Evolutionary conservation across 2,888 invertebrate genomes (phyloP).

Genomic region (Germaria angustata): DNA sequence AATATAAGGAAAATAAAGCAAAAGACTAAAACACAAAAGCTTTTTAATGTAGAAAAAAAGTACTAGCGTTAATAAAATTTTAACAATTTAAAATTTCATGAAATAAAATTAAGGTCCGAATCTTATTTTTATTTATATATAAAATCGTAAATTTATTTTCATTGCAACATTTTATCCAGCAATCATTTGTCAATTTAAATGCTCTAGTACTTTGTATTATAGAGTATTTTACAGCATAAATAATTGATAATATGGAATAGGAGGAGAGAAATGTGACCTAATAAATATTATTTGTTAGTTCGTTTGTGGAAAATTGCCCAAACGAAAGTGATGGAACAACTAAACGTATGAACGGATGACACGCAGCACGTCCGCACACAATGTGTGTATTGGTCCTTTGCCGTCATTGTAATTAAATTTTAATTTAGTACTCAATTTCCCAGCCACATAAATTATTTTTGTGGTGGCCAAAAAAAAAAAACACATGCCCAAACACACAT

Average conservation of each 20-base stretch:
- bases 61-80: neutral
- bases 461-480: slow-evolving; percentile 61
- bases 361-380: slow-evolving; percentile 47
- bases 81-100: slow-evolving; percentile 3
- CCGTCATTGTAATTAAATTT: slow-evolving; percentile 70
- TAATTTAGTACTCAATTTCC: slow-evolving; percentile 69
- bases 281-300: slow-evolving; percentile 30
- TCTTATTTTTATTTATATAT: too few species aligned
- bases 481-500: neutral
- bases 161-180: neutral
- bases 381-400: slow-evolving; percentile 55
- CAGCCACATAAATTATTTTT: slow-evolving; percentile 69
- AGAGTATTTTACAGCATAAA: slow-evolving; percentile 6
- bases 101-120: neutral
- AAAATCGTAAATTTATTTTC: slow-evolving; percentile 8
- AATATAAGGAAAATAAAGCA: slow-evolving; percentile 19
- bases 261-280: neutral
- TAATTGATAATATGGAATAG: neutral
- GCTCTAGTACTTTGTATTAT: neutral
- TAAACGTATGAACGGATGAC: slow-evolving; percentile 28
- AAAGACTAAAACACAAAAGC: slow-evolving; percentile 22
- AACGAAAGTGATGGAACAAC: slow-evolving; percentile 19
- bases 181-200: slow-evolving; percentile 62
- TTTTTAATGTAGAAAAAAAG: neutral
- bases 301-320: slow-evolving; percentile 2